Evolutionary conservation across 2,113 vertebrate genomes (phyloP).

Genomic region (Tricholaema leucomelas): DNA sequence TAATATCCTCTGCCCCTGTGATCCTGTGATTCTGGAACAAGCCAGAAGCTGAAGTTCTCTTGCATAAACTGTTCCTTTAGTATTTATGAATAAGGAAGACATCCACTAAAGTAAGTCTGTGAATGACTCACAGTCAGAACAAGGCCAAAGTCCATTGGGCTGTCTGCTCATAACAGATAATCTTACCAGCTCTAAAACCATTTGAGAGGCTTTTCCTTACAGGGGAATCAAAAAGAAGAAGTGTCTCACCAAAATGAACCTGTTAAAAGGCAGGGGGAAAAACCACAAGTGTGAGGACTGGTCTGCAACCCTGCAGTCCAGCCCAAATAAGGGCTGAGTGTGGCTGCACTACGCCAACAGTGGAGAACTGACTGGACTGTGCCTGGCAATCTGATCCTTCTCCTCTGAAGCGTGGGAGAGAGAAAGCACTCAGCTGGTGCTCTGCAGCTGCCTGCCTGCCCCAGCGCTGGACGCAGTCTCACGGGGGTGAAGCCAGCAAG

Average conservation of each 20-base stretch:
- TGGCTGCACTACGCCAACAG: neutral
- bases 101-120: slow-evolving; percentile 29
- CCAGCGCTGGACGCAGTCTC: neutral
- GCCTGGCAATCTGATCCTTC: slow-evolving; percentile 46
- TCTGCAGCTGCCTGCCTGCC: neutral
- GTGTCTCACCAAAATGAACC: slow-evolving; percentile 26
- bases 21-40: neutral
- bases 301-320: slow-evolving; percentile 43
- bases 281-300: neutral
- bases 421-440: neutral
- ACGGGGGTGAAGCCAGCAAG: accelerated
- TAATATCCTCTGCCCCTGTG: too few relatives aligned
- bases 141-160: slow-evolving; percentile 33
- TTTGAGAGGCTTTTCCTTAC: slow-evolving; percentile 39
- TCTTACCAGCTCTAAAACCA: slow-evolving; percentile 51
- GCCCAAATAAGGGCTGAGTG: slow-evolving; percentile 62
- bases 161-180: slow-evolving; percentile 40
- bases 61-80: slow-evolving; percentile 7
- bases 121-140: slow-evolving; percentile 47
- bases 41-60: neutral
- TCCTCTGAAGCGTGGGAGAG: slow-evolving; percentile 39
- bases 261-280: slow-evolving; percentile 10
- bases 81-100: slow-evolving; percentile 44
- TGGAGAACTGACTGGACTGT: neutral
- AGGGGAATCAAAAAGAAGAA: neutral